Conservation (phyloP, 1,140 invertebrate genomes). For the Scaptomyza hsui region DNA sequence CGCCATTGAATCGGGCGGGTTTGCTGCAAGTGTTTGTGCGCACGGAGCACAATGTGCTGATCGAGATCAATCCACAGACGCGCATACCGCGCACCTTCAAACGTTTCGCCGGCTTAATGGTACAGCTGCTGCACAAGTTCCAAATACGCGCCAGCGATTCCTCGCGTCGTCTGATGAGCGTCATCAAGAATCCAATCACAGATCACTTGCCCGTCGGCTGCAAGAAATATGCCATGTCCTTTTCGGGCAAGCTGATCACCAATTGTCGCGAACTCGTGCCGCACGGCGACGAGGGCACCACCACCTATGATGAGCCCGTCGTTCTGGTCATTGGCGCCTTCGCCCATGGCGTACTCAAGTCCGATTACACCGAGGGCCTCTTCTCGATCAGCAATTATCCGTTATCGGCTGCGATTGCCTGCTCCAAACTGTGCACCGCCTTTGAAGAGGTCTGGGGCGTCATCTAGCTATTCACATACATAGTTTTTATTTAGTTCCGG, state of each 20-base stretch:
- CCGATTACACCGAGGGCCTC: conserved; percentile 95
- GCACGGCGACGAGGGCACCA: conserved; percentile 68
- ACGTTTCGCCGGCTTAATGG: conserved; percentile 98
- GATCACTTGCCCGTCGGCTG: conserved; percentile 98
- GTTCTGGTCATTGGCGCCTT: conserved; percentile 98
- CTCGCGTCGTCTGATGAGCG: conserved; percentile 96
- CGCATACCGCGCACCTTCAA: conserved; percentile 99
- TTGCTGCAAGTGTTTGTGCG: conserved; percentile 96
- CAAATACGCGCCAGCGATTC: conserved; percentile 95
- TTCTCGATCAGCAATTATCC: conserved; percentile 98
- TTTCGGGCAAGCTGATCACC: conserved; percentile 91
- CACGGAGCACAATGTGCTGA: conserved; percentile 98
- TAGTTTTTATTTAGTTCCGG: conserved; percentile 1
- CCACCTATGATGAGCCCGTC: conserved; percentile 89
- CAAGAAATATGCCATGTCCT: conserved; percentile 95
- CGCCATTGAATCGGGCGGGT: conserved; percentile 96
- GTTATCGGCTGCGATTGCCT: conserved; percentile 97
- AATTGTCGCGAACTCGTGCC: conserved; percentile 93
- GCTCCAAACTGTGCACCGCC: conserved; percentile 97
- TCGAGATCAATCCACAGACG: conserved; percentile 99
- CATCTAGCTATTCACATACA: conserved; percentile 12
- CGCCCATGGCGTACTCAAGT: conserved; percentile 96
- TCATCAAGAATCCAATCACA: conserved; percentile 98
- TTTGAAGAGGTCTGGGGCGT: conserved; percentile 99
- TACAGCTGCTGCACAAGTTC: conserved; percentile 98